A percentile compares a stretch with the other conserved stretches of the same genome.
phyloP scores from a whole-genome alignment of 2,797 vertebrate genomes.

The Adelosebastes latens region DNA sequence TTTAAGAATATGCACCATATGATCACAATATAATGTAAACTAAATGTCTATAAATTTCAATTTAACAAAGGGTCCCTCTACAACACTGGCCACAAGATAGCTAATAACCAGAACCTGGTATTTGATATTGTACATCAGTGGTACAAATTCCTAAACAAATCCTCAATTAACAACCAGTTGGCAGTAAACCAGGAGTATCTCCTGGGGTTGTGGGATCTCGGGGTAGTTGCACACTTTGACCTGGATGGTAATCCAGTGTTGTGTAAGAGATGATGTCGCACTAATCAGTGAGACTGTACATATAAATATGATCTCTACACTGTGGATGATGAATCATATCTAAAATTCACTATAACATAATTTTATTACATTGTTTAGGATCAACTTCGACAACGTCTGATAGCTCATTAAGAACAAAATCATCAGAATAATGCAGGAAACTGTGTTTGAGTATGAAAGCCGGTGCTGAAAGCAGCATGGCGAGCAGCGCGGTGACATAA shows the following conservation, averaged over 20 bases:
- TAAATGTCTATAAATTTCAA: background rate
- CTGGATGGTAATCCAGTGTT: background rate
- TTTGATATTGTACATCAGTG: background rate
- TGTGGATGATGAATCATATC: background rate
- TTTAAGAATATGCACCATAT: background rate
- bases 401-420: background rate
- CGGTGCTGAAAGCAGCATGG: background rate
- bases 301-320: background rate
- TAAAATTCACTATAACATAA: background rate
- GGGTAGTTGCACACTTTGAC: background rate
- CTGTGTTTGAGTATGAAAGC: background rate
- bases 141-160: background rate
- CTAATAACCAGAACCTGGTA: background rate
- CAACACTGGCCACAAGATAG: background rate
- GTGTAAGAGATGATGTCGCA: background rate
- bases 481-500: slow-evolving; percentile 59
- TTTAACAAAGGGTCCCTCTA: background rate
- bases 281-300: background rate
- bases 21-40: background rate
- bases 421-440: background rate
- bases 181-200: background rate
- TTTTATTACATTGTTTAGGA: background rate
- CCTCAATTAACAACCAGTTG: background rate
- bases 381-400: background rate
- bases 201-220: background rate